Conservation (phyloP, 35 echinoderm and acorn worm species). For the Acanthaster planci region DNA sequence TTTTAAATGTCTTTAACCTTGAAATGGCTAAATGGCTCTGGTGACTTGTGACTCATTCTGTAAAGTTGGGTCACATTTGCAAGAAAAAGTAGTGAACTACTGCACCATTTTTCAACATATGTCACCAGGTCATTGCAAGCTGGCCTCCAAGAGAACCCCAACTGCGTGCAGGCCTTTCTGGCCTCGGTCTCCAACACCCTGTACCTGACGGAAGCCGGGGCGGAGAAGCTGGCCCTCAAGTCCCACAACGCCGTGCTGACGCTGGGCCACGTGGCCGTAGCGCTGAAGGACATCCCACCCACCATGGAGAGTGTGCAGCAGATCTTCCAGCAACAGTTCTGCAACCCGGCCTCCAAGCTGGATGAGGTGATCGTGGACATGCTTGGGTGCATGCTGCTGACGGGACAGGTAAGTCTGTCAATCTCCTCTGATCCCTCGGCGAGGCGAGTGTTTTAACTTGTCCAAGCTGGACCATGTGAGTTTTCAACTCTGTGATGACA, state of each 20-base stretch:
- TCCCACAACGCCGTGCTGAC: constrained; percentile 86
- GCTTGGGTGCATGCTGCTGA: constrained; percentile 88
- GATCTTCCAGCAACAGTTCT: constrained; percentile 88
- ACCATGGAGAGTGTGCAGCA: constrained; percentile 86
- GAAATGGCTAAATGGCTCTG: no score
- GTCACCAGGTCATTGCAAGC: constrained; percentile 71
- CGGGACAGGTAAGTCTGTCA: constrained; percentile 64
- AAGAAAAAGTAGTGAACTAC: no score
- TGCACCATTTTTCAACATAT: neutral
- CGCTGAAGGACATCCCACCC: constrained; percentile 60
- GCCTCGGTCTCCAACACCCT: constrained; percentile 88
- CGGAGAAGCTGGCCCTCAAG: constrained; percentile 65
- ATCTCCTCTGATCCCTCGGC: no score
- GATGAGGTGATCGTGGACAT: constrained; percentile 95
- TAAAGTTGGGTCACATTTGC: no score
- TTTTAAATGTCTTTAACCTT: no score
- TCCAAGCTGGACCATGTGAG: no score
- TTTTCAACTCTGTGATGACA: no score
- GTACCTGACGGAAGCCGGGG: constrained; percentile 80
- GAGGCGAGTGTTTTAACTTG: no score
- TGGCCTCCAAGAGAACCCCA: constrained; percentile 69
- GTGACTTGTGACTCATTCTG: no score
- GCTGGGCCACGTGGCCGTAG: constrained; percentile 82
- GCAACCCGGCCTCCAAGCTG: constrained; percentile 77
- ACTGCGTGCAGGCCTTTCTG: constrained; percentile 96